Percentiles rank a stretch among this genome's conserved stretches.
Conservation (phyloP, 2,113 vertebrate species). For the Pangasianodon gigas region DNA sequence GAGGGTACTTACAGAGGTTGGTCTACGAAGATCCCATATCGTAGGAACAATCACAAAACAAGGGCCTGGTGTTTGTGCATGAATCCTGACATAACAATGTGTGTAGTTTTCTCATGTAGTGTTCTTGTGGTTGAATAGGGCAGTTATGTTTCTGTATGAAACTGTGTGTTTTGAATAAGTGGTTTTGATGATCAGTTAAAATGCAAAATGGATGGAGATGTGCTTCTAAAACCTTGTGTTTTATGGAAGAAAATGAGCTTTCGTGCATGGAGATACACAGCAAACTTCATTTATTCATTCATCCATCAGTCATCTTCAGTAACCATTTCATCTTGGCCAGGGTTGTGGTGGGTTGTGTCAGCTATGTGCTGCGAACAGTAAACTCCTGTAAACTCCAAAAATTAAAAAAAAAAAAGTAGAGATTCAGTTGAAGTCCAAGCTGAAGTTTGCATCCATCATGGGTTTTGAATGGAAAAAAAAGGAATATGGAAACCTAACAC, state of each 20-base stretch:
- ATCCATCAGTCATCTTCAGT: background rate
- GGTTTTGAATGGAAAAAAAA: background rate
- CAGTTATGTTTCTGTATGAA: background rate
- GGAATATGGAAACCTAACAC: background rate
- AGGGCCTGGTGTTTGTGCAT: background rate
- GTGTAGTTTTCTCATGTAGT: background rate
- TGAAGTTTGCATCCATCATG: background rate
- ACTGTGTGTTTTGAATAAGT: background rate
- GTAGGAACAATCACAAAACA: background rate
- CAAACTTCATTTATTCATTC: background rate
- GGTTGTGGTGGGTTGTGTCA: background rate
- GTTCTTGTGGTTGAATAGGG: background rate
- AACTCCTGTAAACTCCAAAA: background rate
- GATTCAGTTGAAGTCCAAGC: background rate
- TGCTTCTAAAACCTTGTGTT: background rate
- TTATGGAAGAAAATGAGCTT: background rate
- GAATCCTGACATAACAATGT: background rate
- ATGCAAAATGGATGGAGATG: background rate
- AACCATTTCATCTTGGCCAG: background rate
- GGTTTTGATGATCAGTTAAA: background rate
- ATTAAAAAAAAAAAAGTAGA: background rate
- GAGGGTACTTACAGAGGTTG: background rate
- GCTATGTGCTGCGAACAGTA: background rate
- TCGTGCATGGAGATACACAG: background rate
- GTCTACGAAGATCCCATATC: background rate